Conservation (phyloP, 2,113 vertebrate species). For the Dolichotis patagonum region DNA sequence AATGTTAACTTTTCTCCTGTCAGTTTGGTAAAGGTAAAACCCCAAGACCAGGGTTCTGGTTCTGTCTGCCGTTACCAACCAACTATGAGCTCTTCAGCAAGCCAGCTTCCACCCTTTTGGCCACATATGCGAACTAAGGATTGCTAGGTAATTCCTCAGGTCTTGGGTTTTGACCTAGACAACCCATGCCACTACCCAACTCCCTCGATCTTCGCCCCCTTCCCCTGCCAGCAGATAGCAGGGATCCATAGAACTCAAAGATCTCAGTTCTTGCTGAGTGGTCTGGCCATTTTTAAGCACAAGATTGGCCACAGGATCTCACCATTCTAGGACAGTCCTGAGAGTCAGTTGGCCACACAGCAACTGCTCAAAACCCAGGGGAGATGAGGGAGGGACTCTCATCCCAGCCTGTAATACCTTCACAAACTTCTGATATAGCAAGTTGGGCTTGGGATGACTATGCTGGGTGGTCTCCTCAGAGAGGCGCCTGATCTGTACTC, state of each 20-base stretch:
- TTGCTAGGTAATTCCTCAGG: not conserved
- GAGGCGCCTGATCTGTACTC: constrained; percentile 88
- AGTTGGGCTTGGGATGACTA: constrained; percentile 84
- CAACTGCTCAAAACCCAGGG: not conserved
- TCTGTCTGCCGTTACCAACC: not conserved
- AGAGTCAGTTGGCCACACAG: not conserved
- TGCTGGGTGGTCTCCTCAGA: constrained; percentile 85
- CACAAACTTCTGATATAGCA: constrained; percentile 94
- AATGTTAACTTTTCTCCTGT: not conserved
- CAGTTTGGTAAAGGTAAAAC: not conserved
- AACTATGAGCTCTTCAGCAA: not conserved
- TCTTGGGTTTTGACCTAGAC: not conserved
- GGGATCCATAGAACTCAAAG: not conserved
- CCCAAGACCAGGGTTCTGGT: not conserved
- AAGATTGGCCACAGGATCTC: not conserved
- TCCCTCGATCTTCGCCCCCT: not conserved
- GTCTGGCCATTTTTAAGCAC: not conserved
- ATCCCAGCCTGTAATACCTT: constrained; percentile 86
- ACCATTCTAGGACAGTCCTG: not conserved
- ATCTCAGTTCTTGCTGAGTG: not conserved
- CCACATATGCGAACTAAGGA: not conserved
- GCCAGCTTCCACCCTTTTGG: not conserved
- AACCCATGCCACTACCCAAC: not conserved
- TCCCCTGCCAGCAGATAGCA: not conserved
- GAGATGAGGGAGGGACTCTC: not conserved